phyloP scores from a whole-genome alignment of 2,888 invertebrate species.

The Oligia latruncula region DNA sequence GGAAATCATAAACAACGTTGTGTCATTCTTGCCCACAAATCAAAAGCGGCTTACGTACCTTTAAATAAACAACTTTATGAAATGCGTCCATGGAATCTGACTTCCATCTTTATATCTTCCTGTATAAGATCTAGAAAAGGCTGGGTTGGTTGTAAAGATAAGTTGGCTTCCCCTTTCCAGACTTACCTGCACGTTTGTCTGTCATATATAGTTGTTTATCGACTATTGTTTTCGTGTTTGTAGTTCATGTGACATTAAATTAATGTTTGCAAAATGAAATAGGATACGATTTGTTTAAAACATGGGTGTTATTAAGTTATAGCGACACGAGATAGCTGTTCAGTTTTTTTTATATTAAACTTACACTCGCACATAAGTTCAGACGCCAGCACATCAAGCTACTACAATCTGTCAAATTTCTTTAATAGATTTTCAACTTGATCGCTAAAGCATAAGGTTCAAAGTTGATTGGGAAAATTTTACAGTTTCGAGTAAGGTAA shows the following conservation, averaged over 20 bases:
- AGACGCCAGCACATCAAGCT: too few species aligned
- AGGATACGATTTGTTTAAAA: conserved; percentile 31
- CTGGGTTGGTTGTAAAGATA: background rate
- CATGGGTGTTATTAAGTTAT: background rate
- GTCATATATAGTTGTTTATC: conserved; percentile 82
- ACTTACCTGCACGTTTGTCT: conserved; percentile 77
- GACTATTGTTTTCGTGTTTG: conserved; percentile 77
- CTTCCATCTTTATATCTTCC: background rate
- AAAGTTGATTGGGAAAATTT: too few species aligned
- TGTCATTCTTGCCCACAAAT: conserved; percentile 83
- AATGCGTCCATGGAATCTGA: conserved; percentile 1
- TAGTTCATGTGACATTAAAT: conserved; percentile 66
- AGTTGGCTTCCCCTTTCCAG: conserved; percentile 59
- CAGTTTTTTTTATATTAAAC: background rate
- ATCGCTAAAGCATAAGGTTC: too few species aligned
- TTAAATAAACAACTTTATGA: conserved; percentile 64
- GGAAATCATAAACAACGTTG: conserved; percentile 85
- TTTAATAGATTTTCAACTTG: too few species aligned
- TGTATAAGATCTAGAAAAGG: conserved; percentile 14
- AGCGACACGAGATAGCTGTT: background rate
- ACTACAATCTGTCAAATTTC: too few species aligned
- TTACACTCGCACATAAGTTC: background rate
- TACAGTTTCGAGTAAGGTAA: too few species aligned
- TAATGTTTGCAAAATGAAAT: conserved; percentile 56
- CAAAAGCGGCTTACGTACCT: conserved; percentile 82